Percentiles rank a stretch among this genome's conserved stretches.
Conservation (phyloP, 2,888 invertebrate genomes). For the Octonoba sinensis region DNA sequence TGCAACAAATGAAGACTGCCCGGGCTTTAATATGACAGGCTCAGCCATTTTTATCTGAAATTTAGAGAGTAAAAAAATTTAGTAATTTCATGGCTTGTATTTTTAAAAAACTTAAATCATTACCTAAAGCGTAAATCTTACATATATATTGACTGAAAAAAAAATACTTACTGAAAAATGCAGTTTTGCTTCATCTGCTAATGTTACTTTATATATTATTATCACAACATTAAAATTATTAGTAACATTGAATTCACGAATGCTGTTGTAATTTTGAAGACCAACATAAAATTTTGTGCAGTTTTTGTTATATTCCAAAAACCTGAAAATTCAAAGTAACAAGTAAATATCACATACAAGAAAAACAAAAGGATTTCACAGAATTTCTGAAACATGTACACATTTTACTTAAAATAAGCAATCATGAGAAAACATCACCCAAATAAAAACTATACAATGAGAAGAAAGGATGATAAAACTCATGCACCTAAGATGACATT, state of each 20-base stretch:
- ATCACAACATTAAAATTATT: slow-evolving; percentile 83
- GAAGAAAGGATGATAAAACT: too few relatives aligned
- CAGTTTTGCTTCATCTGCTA: slow-evolving; percentile 76
- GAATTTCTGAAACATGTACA: too few relatives aligned
- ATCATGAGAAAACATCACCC: too few relatives aligned
- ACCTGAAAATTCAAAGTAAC: slow-evolving; percentile 69
- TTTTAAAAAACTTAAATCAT: background rate
- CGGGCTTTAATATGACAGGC: slow-evolving; percentile 76
- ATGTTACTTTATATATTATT: slow-evolving; percentile 80
- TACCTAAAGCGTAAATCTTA: background rate
- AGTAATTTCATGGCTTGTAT: background rate
- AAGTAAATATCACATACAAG: background rate
- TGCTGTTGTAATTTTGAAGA: slow-evolving; percentile 68
- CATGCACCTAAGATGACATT: too few relatives aligned
- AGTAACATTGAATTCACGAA: slow-evolving; percentile 76
- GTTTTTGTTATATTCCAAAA: slow-evolving; percentile 71
- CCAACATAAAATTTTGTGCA: slow-evolving; percentile 72
- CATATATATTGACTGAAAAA: slow-evolving; percentile 8
- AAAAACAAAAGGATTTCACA: too few relatives aligned
- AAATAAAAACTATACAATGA: too few relatives aligned
- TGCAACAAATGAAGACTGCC: slow-evolving; percentile 76
- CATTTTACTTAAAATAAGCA: too few relatives aligned
- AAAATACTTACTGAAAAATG: slow-evolving; percentile 76
- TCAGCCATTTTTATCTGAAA: slow-evolving; percentile 77
- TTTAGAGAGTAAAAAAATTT: slow-evolving; percentile 47